Evolutionary conservation across 2,888 invertebrate species (phyloP).

Genomic region (Volucella inflata): DNA sequence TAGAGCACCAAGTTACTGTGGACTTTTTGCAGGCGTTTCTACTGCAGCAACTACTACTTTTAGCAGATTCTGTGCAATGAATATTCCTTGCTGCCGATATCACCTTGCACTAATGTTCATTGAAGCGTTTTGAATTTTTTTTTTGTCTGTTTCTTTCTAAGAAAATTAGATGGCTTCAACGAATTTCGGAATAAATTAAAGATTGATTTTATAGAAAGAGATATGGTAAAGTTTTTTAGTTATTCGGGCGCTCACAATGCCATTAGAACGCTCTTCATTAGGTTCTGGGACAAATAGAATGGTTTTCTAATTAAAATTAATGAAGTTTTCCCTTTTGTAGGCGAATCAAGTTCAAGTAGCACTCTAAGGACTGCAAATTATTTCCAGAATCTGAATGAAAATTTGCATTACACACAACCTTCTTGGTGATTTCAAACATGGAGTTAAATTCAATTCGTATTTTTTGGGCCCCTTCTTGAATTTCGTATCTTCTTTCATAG

Average conservation of each 20-base stretch:
- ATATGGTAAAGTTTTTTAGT: constrained; percentile 2
- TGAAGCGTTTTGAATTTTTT: constrained; percentile 40
- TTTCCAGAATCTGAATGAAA: constrained; percentile 27
- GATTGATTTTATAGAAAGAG: constrained; percentile 50
- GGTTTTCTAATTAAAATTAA: constrained; percentile 73
- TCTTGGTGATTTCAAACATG: not conserved
- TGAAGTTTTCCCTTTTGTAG: constrained; percentile 56
- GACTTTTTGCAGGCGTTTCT: not conserved
- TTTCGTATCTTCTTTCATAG: not conserved
- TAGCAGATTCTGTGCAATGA: constrained; percentile 48
- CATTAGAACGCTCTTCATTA: constrained; percentile 65
- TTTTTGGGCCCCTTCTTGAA: too few species aligned
- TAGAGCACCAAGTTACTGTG: constrained; percentile 37
- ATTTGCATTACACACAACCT: constrained; percentile 38
- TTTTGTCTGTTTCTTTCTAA: not conserved
- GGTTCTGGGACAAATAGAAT: constrained; percentile 57
- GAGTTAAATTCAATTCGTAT: not conserved
- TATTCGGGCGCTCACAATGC: constrained; percentile 23
- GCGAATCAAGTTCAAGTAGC: constrained; percentile 30
- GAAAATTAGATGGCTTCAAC: constrained; percentile 55
- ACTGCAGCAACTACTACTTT: not conserved
- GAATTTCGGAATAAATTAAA: constrained; percentile 63
- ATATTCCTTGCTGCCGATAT: constrained; percentile 28
- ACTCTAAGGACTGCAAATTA: constrained; percentile 1
- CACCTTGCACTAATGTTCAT: constrained; percentile 66